Conservation (phyloP, 2,113 vertebrate species). For the Oncorhynchus masou region DNA sequence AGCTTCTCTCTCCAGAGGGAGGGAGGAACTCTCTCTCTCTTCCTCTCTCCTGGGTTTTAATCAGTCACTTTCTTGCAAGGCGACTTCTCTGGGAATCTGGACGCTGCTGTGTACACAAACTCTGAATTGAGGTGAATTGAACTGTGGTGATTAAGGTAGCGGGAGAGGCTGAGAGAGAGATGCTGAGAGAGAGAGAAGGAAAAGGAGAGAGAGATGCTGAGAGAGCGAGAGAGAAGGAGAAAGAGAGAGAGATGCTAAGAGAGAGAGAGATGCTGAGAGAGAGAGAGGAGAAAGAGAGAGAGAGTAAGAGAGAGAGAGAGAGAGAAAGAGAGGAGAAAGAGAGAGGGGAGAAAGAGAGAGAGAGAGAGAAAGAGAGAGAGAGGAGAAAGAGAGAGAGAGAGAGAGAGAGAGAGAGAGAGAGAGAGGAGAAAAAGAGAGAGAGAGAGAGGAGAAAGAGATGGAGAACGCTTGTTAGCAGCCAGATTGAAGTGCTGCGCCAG, state of each 20-base stretch:
- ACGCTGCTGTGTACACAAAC: constrained; percentile 41
- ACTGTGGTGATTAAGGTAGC: constrained; percentile 63
- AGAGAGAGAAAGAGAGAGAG: constrained; percentile 18
- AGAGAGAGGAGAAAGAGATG: constrained; percentile 12
- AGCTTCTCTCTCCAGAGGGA: constrained; percentile 45
- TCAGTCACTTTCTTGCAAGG: constrained; percentile 56
- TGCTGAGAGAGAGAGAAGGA: constrained; percentile 24
- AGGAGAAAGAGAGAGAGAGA: not conserved
- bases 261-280: too few relatives aligned
- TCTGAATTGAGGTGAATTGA: too few relatives aligned
- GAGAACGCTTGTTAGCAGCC: constrained; percentile 65
- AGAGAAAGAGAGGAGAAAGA: constrained; percentile 19
- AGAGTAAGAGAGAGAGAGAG: too few relatives aligned
- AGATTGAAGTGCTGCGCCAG: constrained; percentile 66
- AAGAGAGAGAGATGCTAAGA: too few relatives aligned
- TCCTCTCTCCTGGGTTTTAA: constrained; percentile 41
- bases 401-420: too few relatives aligned
- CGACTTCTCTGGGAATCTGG: constrained; percentile 67
- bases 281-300: too few relatives aligned
- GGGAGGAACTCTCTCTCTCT: constrained; percentile 4
- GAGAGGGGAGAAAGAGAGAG: not conserved
- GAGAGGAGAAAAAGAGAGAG: constrained; percentile 5
- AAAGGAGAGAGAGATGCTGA: constrained; percentile 35
- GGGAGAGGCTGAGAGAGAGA: constrained; percentile 25
- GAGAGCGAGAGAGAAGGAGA: not conserved